phyloP scores from a whole-genome alignment of 2,113 vertebrate species.

The Pampusana beccarii region DNA sequence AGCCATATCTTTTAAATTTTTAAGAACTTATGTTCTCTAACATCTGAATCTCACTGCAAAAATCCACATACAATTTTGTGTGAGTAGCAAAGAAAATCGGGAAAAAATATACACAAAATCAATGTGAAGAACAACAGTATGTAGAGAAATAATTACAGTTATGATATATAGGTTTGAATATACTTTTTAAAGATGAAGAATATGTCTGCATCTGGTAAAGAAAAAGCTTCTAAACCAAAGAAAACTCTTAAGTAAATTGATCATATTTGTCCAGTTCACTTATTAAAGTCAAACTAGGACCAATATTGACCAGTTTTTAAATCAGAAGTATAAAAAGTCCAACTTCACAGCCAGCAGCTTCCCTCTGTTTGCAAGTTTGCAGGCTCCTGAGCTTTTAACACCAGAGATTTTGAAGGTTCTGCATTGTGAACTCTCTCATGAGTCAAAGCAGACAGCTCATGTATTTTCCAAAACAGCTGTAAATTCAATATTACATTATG shows the following conservation, averaged over 20 bases:
- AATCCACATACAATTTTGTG: not conserved
- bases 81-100: not conserved
- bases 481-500: not conserved
- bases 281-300: not conserved
- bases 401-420: not conserved
- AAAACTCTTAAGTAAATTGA: not conserved
- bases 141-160: not conserved
- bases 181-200: not conserved
- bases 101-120: not conserved
- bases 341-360: not conserved
- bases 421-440: not conserved
- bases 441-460: not conserved
- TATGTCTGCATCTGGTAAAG: not conserved
- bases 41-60: not conserved
- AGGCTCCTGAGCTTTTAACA: not conserved
- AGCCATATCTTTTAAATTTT: not conserved
- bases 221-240: not conserved
- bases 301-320: not conserved
- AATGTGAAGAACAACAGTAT: not conserved
- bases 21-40: not conserved
- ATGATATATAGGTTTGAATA: not conserved
- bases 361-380: not conserved
- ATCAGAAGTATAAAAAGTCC: not conserved
- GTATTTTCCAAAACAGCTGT: not conserved
- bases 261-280: not conserved